Conservation (phyloP, 2,113 vertebrate species). For the Zapus hudsonius region DNA sequence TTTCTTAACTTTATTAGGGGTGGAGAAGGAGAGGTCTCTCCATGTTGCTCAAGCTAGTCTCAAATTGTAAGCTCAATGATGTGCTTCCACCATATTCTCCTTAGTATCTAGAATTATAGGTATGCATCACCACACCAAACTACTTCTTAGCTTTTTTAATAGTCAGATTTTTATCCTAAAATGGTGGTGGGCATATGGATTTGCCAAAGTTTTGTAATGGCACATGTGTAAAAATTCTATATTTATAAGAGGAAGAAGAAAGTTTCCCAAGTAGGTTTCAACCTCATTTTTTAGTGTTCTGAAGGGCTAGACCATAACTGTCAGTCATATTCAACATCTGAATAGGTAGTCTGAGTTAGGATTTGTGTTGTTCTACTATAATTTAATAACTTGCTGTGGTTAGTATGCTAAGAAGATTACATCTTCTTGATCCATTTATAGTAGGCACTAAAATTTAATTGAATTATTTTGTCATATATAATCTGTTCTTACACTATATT, state of each 20-base stretch:
- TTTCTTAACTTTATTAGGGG: not conserved
- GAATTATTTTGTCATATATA: not conserved
- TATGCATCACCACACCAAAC: not conserved
- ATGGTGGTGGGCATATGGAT: not conserved
- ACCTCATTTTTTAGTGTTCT: slow-evolving; percentile 3
- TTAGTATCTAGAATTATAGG: not conserved
- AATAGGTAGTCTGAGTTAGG: not conserved
- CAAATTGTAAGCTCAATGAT: not conserved
- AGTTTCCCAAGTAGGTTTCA: slow-evolving; percentile 16
- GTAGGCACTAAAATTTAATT: slow-evolving; percentile 15
- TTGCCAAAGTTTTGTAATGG: not conserved
- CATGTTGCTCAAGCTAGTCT: not conserved
- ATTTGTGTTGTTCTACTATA: not conserved
- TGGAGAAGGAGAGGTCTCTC: not conserved
- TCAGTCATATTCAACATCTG: not conserved
- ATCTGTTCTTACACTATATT: not conserved
- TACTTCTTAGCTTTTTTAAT: slow-evolving; percentile 5
- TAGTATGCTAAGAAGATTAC: slow-evolving; percentile 5
- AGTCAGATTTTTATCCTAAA: slow-evolving; percentile 5
- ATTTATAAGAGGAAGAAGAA: not conserved
- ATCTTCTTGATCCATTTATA: not conserved
- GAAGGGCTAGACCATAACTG: not conserved
- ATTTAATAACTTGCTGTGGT: not conserved
- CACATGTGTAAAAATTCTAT: slow-evolving; percentile 12
- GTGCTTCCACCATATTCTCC: not conserved